Conservation (phyloP, 2,113 vertebrate genomes). For the Elanoides forficatus region DNA sequence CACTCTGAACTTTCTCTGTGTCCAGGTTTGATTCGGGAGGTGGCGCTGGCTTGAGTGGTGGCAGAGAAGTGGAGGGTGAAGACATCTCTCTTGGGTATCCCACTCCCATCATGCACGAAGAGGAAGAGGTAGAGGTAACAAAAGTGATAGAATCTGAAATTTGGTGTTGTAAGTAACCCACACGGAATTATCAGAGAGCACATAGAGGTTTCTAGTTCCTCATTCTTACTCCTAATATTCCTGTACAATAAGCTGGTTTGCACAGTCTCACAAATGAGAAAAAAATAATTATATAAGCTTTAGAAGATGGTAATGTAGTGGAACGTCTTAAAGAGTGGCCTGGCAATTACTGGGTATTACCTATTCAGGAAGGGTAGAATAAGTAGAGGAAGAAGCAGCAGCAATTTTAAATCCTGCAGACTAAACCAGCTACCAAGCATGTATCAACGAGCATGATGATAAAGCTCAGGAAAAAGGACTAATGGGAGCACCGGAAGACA, state of each 20-base stretch:
- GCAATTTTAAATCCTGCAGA: background rate
- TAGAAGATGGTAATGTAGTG: background rate
- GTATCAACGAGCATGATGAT: fast-evolving
- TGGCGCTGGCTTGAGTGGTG: background rate
- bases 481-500: background rate
- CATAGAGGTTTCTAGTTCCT: background rate
- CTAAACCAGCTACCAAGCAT: background rate
- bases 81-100: background rate
- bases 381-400: background rate
- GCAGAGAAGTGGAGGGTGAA: background rate
- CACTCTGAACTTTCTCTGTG: background rate
- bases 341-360: background rate
- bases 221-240: background rate
- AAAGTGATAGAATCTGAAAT: background rate
- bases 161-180: background rate
- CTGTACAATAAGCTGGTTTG: background rate
- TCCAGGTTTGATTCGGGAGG: background rate
- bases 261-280: background rate
- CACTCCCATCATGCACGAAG: background rate
- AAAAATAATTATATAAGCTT: background rate
- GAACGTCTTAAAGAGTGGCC: background rate
- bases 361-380: background rate
- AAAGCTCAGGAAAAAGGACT: background rate
- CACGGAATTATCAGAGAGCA: background rate
- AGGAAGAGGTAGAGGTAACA: background rate